Conservation (phyloP, 2,797 vertebrate species). For the Etheostoma perlongum region DNA sequence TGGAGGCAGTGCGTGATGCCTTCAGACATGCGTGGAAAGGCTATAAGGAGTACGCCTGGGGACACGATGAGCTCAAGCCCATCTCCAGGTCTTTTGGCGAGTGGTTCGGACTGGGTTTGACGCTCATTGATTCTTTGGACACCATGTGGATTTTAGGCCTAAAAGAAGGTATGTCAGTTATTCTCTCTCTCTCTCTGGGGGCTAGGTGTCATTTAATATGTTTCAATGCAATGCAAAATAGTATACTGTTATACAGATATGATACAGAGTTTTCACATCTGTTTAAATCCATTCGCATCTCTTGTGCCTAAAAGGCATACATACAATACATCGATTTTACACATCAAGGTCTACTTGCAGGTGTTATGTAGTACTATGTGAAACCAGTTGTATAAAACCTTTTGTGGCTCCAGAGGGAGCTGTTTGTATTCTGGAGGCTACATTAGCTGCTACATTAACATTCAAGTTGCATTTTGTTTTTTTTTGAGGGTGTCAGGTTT, state of each 20-base stretch:
- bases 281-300: neutral
- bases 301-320: neutral
- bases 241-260: neutral
- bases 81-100: conserved; percentile 92
- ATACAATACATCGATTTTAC: neutral
- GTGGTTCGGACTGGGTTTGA: conserved; percentile 98
- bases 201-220: neutral
- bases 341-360: neutral
- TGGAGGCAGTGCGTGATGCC: conserved; percentile 88
- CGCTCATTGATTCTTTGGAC: conserved; percentile 94
- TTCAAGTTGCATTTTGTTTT: neutral
- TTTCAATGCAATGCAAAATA: neutral
- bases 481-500: neutral
- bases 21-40: conserved; percentile 97
- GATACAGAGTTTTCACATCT: neutral
- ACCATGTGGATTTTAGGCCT: conserved; percentile 97
- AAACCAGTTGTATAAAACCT: neutral
- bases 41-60: conserved; percentile 94
- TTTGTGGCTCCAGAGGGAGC: neutral
- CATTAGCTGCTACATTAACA: neutral
- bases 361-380: neutral
- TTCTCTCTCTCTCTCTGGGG: neutral
- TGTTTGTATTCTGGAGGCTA: neutral
- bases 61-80: conserved; percentile 96
- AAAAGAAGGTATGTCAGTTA: conserved; percentile 88